Base-by-base conservation (phyloP, 2,113 vertebrate genomes). In the Pseudorasbora parva region DNA sequence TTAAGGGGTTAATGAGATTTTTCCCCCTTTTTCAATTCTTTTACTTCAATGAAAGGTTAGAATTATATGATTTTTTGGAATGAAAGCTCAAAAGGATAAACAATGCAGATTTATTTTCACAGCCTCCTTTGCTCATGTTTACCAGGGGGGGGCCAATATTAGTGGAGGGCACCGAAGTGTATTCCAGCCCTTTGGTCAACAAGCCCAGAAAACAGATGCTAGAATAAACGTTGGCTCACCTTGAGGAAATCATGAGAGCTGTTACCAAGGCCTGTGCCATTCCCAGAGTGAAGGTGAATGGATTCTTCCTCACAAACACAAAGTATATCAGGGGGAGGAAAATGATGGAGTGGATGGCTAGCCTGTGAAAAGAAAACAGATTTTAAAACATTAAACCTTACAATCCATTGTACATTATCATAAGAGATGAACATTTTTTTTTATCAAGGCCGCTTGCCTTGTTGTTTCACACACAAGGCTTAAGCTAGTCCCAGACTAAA, bases 181-280 rank as follows among this genome's bases (percentile, higher is more conserved):
- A 62, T 62, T 19, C 62, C 9, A 66, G 64, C 10, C 12, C 64
- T 68, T 21, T 10, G 10, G 15, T 68, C 17, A 41, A 69, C 19
- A 75, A 21, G 25, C 25, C 47, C 37, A 71, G 8, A 51, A 11
- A 27, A 75, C 25, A 54, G 15, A 19, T 8, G 27, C 79, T 90
- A 92, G 54, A 89, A 90, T 78, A 90, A 88, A 87, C 86, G 90
- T 59, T 90, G 89, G 0, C 79, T 91, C 93, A 97, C 96, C 96
- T 97, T 91, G 96, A 97, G 76, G 96, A 96, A 90, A 97, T 97
- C 96, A 97, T 96, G 68, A 97, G 95, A 8, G 98, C 97, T 0
- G 98, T 99, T 84, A 99, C 92, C 77, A 99, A 93, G 0, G 98
- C 98, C 87, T 99, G 97, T 30, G 97, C 95, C 98, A 99, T 98